Base-by-base conservation (phyloP, 2,113 vertebrate species). In the Ailurus styani region DNA sequence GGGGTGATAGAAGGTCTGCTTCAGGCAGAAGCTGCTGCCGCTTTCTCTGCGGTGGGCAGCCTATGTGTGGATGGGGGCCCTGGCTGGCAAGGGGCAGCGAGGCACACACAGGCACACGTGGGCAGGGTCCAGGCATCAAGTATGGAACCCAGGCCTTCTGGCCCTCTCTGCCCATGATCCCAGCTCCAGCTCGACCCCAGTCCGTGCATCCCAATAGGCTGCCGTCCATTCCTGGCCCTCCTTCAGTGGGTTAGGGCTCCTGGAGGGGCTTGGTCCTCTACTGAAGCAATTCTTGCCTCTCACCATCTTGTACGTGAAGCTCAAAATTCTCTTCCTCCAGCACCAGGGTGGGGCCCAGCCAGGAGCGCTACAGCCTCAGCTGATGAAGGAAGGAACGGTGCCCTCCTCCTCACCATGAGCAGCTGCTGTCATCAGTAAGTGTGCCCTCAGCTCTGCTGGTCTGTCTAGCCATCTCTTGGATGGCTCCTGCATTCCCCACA, bases 1-100 rank as follows among this genome's bases (percentile, higher is more conserved):
- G 0, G 1, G 3, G 1, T 0, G 3, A 15, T 0, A 3, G 18
- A 47, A 70, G n/a, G 37, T 52, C 73, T 14, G 37, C 23, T 79
- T 57, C 18, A 4, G 9, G n/a, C 14, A 55, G 75, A 95, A 54
- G 57, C 45, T 31, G 27, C 47, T 21, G 29, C 34, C 14, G 25
- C 34, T 42, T 62, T 73, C 50, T 75, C 34, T 31, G 45, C 29
- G 15, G 64, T 0, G 1, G n/a, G n/a, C 68, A 42, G 85, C 55
- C 52, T 25, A 7, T 7, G 64, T 29, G 6, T 6, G 3, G 0
- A 1, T 23, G 52, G n/a, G 29, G 29, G 83, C 6, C 64, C 45
- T 3, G 55, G 50, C 29, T 4, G 29, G 14, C 7, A 3, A 91
- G 70, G 21, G 29, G 20, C 7, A 62, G 20, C 23, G 7, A 17